phyloP scores from a whole-genome alignment of 2,888 invertebrate species.

The Heteromyza rotundicornis region DNA sequence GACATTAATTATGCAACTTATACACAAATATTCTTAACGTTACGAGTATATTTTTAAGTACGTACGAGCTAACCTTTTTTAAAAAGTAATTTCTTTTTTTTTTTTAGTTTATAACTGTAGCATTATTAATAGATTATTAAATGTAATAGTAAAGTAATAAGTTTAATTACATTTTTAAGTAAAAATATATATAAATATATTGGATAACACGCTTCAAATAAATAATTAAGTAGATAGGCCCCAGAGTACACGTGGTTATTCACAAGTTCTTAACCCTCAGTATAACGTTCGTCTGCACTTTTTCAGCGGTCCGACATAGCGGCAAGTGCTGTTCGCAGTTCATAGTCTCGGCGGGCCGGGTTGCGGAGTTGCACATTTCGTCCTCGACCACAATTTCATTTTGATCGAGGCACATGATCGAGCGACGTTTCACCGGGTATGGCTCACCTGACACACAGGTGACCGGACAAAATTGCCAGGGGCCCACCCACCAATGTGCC shows the following conservation, averaged over 20 bases:
- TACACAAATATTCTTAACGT: not conserved
- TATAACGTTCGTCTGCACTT: slow-evolving; percentile 27
- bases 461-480: slow-evolving; percentile 83
- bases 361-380: slow-evolving; percentile 70
- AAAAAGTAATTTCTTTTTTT: not conserved
- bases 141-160: too few species aligned
- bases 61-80: not conserved
- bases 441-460: slow-evolving; percentile 65
- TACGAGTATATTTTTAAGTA: not conserved
- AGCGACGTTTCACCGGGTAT: slow-evolving; percentile 69
- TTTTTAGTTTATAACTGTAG: not conserved
- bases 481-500: slow-evolving; percentile 85
- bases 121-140: not conserved
- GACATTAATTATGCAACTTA: too few species aligned
- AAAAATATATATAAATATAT: slow-evolving; percentile 4
- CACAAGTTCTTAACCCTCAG: slow-evolving; percentile 21
- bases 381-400: slow-evolving; percentile 79
- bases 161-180: not conserved
- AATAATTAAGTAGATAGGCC: slow-evolving; percentile 5
- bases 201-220: not conserved
- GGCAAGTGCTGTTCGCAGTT: slow-evolving; percentile 66
- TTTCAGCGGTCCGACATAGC: slow-evolving; percentile 46
- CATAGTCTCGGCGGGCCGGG: slow-evolving; percentile 72
- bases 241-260: not conserved
- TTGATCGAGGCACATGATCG: slow-evolving; percentile 78